Percentiles rank a stretch among this genome's conserved stretches.
phyloP scores from a whole-genome alignment of 2,888 invertebrate genomes.

The Sinhomidia bicolor region DNA sequence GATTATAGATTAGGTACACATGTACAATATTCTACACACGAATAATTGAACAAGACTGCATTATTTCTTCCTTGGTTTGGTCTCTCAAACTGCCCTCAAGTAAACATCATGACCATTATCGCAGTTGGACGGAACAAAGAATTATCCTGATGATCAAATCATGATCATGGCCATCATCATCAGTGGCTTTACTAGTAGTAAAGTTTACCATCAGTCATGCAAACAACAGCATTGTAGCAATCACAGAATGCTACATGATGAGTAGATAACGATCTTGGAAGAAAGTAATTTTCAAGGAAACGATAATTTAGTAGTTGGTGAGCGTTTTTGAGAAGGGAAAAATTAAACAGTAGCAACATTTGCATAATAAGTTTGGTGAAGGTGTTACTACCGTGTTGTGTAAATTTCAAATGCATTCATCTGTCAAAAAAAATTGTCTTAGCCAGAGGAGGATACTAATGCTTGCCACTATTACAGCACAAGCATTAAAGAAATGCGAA shows the following conservation, averaged over 20 bases:
- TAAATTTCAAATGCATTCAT: conserved; percentile 16
- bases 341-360: conserved; percentile 45
- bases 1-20: background rate
- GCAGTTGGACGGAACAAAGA: background rate
- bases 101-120: background rate
- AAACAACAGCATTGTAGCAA: conserved; percentile 15
- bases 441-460: background rate
- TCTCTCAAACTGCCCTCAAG: conserved; percentile 2
- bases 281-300: conserved; percentile 2
- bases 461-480: no score
- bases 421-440: conserved; percentile 5
- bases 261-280: conserved; percentile 44
- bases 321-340: background rate
- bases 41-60: background rate
- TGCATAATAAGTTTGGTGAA: conserved; percentile 48
- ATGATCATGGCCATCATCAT: background rate
- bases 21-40: background rate
- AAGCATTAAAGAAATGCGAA: no score
- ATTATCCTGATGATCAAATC: background rate
- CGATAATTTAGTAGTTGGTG: background rate
- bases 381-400: conserved; percentile 54
- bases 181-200: background rate
- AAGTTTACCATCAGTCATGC: background rate
- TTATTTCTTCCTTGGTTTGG: background rate
- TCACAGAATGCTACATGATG: conserved; percentile 34